Base-by-base conservation (phyloP, 2,113 vertebrate genomes). In the Ranitomeya imitator region DNA sequence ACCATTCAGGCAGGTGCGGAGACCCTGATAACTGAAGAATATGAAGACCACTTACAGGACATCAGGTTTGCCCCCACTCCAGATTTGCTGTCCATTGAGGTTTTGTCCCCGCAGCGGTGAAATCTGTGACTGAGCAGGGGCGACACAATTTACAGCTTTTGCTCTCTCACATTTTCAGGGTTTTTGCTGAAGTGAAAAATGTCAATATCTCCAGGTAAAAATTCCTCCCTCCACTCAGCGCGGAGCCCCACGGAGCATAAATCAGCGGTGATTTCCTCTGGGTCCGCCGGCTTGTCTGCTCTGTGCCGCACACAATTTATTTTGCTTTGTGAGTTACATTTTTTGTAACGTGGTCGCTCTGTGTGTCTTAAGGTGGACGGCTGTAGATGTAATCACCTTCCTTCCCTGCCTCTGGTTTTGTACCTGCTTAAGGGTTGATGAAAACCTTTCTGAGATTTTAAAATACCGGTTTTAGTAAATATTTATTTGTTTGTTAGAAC, bases 111-210 rank as follows among this genome's bases (percentile, higher is more conserved):
- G 26, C 37, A 45, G 37, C 37, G 26, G 26, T 45, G 37, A 45
- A 5, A 45, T 45, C 37, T 45, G 37, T 3, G 37, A 45, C 37
- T 45, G 60, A 80, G 85, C 73, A 77, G 60, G 19, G 77, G 69
- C 45, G 80, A 83, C 79, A 88, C 69, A 77, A 88, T 88, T 77
- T 88, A 77, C 79, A 57, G 63, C 60, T 73, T 37, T 45, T 13
- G 69, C 86, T 54, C 55, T 19, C 79, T 83, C 79, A 83, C 69
- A 83, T 83, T 71, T 83, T 77, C 5, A 88, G 86, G 80, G 55
- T 60, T 82, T 83, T 45, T 69, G 83, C 86, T 76, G 59, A 31
- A 77, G 69, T 83, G 79, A 88, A 83, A 83, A 83, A 88, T 83
- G 80, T 83, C 80, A 83, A 83, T 88, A 88, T 88, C 55, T 26